phyloP scores from a whole-genome alignment of 2,797 vertebrate species.

The Sebastolobus alascanus region DNA sequence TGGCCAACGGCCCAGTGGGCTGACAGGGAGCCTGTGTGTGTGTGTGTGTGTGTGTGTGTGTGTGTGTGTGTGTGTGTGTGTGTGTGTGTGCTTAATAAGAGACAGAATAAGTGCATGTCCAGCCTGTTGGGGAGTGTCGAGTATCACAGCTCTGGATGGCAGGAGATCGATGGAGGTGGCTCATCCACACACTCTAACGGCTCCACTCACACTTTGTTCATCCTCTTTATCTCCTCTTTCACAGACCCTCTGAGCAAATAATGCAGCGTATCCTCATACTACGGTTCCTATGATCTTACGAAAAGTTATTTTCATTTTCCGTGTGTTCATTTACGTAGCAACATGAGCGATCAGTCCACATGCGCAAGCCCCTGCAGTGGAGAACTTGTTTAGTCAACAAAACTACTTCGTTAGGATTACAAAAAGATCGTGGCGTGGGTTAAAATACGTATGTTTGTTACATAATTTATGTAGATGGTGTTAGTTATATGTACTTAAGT shows the following conservation, averaged over 20 bases:
- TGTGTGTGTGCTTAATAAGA: constrained; percentile 33
- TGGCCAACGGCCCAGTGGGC: constrained; percentile 45
- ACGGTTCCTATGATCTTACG: background rate
- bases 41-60: constrained; percentile 7
- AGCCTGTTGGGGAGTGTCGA: constrained; percentile 49
- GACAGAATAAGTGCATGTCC: constrained; percentile 50
- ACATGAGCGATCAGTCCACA: background rate
- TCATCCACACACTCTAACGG: constrained; percentile 44
- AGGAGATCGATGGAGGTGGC: constrained; percentile 62
- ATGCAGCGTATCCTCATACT: background rate
- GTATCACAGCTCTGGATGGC: constrained; percentile 56
- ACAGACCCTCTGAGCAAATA: constrained; percentile 18
- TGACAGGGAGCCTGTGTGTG: constrained; percentile 47
- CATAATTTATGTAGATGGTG: too few species aligned
- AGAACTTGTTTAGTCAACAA: background rate
- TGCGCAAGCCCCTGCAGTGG: background rate
- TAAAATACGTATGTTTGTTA: too few species aligned
- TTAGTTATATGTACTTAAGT: too few species aligned
- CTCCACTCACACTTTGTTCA: constrained; percentile 35
- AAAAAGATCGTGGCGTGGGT: background rate
- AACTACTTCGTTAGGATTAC: background rate
- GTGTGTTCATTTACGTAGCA: background rate
- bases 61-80: constrained; percentile 4
- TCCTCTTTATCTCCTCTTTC: constrained; percentile 37
- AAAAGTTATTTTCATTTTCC: background rate